phyloP scores from a whole-genome alignment of 2,888 invertebrate genomes.

The Monoplex corrugatus region DNA sequence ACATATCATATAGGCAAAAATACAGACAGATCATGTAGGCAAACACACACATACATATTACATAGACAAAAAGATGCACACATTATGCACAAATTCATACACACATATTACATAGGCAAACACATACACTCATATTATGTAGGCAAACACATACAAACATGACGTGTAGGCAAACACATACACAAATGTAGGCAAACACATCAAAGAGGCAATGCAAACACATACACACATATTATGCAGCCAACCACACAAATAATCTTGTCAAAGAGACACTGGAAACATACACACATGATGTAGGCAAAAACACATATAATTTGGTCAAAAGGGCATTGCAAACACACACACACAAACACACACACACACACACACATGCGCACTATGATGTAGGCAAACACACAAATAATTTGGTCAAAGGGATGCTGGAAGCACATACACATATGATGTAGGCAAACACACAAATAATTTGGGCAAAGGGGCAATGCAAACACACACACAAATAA shows the following conservation, averaged over 20 bases:
- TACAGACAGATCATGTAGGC: not conserved
- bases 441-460: conserved; percentile 76
- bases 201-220: too few species aligned
- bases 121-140: too few species aligned
- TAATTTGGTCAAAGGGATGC: conserved; percentile 79
- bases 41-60: too few species aligned
- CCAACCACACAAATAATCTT: not conserved
- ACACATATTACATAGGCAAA: too few species aligned
- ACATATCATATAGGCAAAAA: too few species aligned
- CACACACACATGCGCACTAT: conserved; percentile 55
- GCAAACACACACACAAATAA: conserved; percentile 54
- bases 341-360: not conserved
- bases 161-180: too few species aligned
- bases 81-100: too few species aligned
- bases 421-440: conserved; percentile 55
- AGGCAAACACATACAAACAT: too few species aligned
- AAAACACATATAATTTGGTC: conserved; percentile 77
- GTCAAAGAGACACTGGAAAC: not conserved
- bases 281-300: conserved; percentile 66
- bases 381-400: conserved; percentile 75
- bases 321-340: conserved; percentile 74
- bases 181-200: too few species aligned
- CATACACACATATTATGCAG: too few species aligned
- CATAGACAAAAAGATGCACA: too few species aligned
- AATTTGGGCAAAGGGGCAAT: conserved; percentile 80